Evolutionary conservation across 2,113 vertebrate genomes (phyloP).

Genomic region (Rattus rattus): DNA sequence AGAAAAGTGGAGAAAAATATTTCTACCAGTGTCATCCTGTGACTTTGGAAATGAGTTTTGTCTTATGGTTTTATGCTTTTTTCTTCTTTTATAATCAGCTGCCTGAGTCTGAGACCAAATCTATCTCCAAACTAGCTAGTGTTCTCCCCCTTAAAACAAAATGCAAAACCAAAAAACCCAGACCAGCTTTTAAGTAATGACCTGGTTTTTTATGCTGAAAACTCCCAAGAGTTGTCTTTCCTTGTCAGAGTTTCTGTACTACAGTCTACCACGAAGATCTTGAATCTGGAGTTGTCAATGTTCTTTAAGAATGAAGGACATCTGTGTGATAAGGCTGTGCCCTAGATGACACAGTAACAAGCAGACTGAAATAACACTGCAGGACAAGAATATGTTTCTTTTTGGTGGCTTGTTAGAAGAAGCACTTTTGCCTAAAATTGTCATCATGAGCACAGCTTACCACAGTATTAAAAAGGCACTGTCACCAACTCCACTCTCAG

Average conservation of each 20-base stretch:
- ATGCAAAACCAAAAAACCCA: slow-evolving; percentile 53
- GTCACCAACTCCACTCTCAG: slow-evolving; percentile 73
- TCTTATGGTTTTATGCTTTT: slow-evolving; percentile 58
- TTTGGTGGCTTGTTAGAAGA: slow-evolving; percentile 65
- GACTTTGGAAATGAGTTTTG: slow-evolving; percentile 63
- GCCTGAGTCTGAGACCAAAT: slow-evolving; percentile 83
- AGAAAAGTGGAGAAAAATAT: slow-evolving; percentile 52
- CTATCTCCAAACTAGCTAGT: slow-evolving; percentile 79
- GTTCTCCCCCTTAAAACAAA: slow-evolving; percentile 78
- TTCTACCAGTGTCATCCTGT: slow-evolving; percentile 41
- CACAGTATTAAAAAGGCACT: slow-evolving; percentile 76
- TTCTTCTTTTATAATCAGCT: slow-evolving; percentile 63
- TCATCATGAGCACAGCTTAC: slow-evolving; percentile 65
- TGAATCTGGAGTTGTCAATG: slow-evolving; percentile 81
- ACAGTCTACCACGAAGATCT: slow-evolving; percentile 82
- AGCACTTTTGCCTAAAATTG: slow-evolving; percentile 80
- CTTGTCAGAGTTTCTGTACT: slow-evolving; percentile 79
- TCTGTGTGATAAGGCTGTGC: slow-evolving; percentile 71
- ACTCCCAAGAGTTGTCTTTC: slow-evolving; percentile 76
- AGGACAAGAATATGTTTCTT: slow-evolving; percentile 68
- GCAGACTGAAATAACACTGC: slow-evolving; percentile 60
- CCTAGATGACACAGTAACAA: slow-evolving; percentile 75
- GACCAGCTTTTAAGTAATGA: slow-evolving; percentile 70
- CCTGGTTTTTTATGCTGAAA: slow-evolving; percentile 80
- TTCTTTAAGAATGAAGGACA: slow-evolving; percentile 83